Percentiles rank a stretch among this genome's conserved stretches.
phyloP scores from a whole-genome alignment of 2,113 vertebrate species.

The Tachycineta bicolor region DNA sequence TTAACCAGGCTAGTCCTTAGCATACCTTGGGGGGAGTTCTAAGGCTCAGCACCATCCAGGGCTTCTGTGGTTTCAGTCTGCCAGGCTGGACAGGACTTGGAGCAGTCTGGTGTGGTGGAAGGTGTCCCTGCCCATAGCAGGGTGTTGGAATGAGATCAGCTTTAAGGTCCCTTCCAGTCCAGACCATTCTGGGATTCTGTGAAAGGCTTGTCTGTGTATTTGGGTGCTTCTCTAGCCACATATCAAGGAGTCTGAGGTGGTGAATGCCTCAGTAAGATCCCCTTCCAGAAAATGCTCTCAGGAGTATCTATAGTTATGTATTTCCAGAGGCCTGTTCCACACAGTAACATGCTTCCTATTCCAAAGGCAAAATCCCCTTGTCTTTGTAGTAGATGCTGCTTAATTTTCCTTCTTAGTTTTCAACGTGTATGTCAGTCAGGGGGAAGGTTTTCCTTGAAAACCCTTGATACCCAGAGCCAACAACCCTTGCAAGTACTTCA shows the following conservation, averaged over 20 bases:
- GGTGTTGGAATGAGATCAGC: not conserved
- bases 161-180: not conserved
- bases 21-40: not conserved
- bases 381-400: not conserved
- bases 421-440: rapidly evolving
- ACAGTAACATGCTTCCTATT: not conserved
- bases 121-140: not conserved
- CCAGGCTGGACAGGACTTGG: not conserved
- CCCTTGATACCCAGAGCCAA: not conserved
- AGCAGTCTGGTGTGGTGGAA: not conserved
- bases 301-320: rapidly evolving
- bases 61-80: not conserved
- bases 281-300: not conserved
- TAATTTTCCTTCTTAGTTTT: not conserved
- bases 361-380: not conserved
- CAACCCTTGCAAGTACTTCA: not conserved
- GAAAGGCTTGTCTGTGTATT: not conserved
- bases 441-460: not conserved
- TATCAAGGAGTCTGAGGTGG: not conserved
- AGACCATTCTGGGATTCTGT: not conserved
- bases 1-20: not conserved
- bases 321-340: not conserved
- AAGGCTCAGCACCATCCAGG: not conserved
- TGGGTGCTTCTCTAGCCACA: rapidly evolving
- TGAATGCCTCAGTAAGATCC: not conserved